Evolutionary conservation across 2,888 invertebrate genomes (phyloP).

Genomic region (Acanthosepion lycidas): DNA sequence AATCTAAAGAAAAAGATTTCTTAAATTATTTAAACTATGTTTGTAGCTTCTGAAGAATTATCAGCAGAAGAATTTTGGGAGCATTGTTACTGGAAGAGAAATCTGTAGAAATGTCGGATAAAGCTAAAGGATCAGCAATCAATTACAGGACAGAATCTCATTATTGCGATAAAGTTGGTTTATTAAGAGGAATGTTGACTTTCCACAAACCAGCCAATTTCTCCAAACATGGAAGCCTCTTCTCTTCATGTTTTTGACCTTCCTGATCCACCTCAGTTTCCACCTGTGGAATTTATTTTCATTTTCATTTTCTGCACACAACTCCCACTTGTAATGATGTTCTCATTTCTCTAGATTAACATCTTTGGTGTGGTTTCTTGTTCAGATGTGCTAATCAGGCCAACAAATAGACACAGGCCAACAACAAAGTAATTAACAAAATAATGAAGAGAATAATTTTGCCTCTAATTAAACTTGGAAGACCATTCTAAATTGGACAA

Average conservation of each 20-base stretch:
- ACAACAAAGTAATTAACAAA: background rate
- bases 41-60: too few species aligned
- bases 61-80: too few species aligned
- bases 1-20: too few species aligned
- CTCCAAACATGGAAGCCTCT: background rate
- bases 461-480: background rate
- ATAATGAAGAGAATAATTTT: background rate
- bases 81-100: too few species aligned
- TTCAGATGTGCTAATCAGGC: background rate
- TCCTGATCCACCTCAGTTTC: background rate
- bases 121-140: background rate
- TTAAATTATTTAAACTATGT: too few species aligned
- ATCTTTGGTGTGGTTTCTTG: too few species aligned
- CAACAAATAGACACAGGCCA: background rate
- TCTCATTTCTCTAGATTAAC: background rate
- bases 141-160: background rate
- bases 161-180: background rate
- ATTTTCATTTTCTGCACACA: background rate
- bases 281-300: background rate
- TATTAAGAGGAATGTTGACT: background rate
- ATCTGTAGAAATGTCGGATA: too few species aligned
- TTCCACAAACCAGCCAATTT: background rate
- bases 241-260: background rate
- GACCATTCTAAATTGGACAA: background rate
- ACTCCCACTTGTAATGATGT: background rate